These are phyloP conservation scores for Rhinoptilus africanus DNA, from an alignment of 2,113 vertebrate genomes.

Conservation along the genomic window DNA sequence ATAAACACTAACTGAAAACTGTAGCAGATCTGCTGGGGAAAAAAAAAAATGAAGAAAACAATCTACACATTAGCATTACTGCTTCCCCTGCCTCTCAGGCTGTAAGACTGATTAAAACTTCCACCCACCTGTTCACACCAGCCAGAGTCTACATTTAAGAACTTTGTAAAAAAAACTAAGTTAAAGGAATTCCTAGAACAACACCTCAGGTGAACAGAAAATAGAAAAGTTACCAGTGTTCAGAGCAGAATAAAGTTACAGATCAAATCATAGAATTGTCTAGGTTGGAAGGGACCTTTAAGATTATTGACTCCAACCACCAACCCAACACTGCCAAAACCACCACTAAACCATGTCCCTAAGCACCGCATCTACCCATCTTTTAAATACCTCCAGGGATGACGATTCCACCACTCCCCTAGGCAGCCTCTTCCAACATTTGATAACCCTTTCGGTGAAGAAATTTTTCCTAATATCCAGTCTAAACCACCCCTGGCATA, in stretches of 20 bases:
- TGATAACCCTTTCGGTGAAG: too few species aligned
- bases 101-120: not conserved
- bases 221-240: not conserved
- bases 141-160: not conserved
- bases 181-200: not conserved
- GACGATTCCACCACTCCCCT: too few species aligned
- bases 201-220: not conserved
- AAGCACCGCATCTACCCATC: too few species aligned
- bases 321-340: too few species aligned
- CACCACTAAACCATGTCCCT: too few species aligned
- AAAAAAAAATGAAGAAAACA: not conserved
- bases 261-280: not conserved
- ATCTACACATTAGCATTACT: not conserved
- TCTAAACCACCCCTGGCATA: too few species aligned
- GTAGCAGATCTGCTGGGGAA: not conserved
- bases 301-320: too few species aligned
- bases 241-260: not conserved
- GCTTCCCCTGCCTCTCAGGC: not conserved
- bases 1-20: not conserved
- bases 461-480: too few species aligned
- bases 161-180: not conserved
- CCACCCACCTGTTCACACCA: not conserved
- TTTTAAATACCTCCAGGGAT: too few species aligned
- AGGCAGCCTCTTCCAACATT: too few species aligned
- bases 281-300: too few species aligned